Evolutionary conservation across 2,113 vertebrate genomes (phyloP).

Genomic region (Balaeniceps rex): DNA sequence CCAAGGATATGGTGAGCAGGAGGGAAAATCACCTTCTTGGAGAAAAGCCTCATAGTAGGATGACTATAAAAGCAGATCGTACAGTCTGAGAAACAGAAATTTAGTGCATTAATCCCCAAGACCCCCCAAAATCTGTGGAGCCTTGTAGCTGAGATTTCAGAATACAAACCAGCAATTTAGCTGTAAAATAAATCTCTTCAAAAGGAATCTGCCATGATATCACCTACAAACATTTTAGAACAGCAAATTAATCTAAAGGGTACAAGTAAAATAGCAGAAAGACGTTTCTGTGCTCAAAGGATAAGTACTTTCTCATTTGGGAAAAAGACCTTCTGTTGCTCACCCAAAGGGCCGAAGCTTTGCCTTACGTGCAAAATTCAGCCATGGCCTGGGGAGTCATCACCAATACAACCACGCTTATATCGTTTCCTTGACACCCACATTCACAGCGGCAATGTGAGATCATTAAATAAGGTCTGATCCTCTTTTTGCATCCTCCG

Average conservation of each 20-base stretch:
- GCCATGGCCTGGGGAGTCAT: background rate
- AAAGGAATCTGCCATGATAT: background rate
- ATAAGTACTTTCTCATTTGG: background rate
- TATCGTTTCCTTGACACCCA: background rate
- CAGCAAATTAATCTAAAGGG: background rate
- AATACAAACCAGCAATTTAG: background rate
- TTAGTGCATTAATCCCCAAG: background rate
- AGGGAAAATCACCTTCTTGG: background rate
- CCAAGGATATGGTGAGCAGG: background rate
- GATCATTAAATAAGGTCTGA: background rate
- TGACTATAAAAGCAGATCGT: background rate
- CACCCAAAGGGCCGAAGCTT: background rate
- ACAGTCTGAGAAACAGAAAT: background rate
- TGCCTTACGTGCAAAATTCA: background rate
- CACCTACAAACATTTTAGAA: background rate
- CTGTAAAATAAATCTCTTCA: background rate
- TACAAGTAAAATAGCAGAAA: background rate
- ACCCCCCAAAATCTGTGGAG: background rate
- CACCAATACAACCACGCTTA: rapidly evolving
- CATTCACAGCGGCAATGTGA: rapidly evolving
- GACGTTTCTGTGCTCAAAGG: background rate
- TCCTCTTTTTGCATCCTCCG: background rate
- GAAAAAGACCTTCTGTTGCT: background rate
- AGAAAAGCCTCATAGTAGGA: background rate
- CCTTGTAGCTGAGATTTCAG: background rate